A percentile compares a stretch with the other conserved stretches of the same genome.
Conservation (phyloP, 2,113 vertebrate species). For the Bettongia penicillata region DNA sequence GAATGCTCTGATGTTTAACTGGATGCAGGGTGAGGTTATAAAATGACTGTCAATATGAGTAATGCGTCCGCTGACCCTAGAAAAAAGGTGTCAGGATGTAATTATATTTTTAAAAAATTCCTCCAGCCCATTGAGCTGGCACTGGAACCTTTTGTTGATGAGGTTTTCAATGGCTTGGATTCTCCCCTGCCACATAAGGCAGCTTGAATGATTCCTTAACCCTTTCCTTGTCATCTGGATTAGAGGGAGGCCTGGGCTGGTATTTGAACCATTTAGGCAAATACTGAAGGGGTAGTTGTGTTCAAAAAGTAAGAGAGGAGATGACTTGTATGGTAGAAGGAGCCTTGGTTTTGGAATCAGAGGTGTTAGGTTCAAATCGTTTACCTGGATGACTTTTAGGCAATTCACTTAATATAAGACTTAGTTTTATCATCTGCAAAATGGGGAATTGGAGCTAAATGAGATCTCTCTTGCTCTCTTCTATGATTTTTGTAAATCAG, state of each 20-base stretch:
- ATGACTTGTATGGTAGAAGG: background rate
- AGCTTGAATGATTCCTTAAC: background rate
- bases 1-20: constrained; percentile 27
- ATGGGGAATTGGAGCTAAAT: background rate
- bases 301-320: background rate
- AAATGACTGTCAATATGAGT: constrained; percentile 7
- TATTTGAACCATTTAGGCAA: constrained; percentile 13
- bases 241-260: constrained; percentile 28
- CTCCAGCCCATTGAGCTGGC: constrained; percentile 32
- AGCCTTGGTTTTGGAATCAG: background rate
- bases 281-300: background rate
- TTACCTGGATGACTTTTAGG: background rate
- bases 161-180: constrained; percentile 26
- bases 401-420: background rate
- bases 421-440: background rate
- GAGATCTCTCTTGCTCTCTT: background rate
- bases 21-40: constrained; percentile 57
- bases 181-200: background rate
- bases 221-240: background rate
- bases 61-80: constrained; percentile 48
- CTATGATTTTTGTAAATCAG: background rate
- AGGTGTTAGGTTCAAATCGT: background rate
- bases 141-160: constrained; percentile 45
- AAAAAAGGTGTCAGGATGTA: constrained; percentile 57
- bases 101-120: constrained; percentile 58